Percentiles rank a stretch among this genome's conserved stretches.
Evolutionary conservation across 2,797 vertebrate species (phyloP).

Genomic region (Sciurus carolinensis): DNA sequence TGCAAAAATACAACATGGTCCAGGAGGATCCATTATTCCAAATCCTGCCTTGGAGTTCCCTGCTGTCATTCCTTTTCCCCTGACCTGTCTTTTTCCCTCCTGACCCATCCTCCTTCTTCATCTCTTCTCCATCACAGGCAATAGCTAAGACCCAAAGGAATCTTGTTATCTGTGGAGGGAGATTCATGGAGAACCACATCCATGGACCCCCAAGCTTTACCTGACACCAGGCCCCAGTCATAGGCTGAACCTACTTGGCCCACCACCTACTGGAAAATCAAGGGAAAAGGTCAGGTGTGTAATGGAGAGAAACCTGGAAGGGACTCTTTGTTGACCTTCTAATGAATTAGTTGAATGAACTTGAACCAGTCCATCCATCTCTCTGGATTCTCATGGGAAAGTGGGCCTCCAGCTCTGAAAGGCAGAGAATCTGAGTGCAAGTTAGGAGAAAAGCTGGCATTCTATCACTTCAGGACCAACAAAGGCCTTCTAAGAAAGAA

Average conservation of each 20-base stretch:
- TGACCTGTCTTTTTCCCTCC: not conserved
- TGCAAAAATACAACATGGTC: conserved; percentile 58
- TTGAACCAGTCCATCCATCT: not conserved
- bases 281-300: not conserved
- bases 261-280: not conserved
- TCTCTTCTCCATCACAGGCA: not conserved
- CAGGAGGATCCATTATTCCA: not conserved
- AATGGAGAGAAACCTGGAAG: not conserved
- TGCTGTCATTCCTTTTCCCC: not conserved
- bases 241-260: not conserved
- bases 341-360: not conserved
- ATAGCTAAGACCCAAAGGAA: not conserved
- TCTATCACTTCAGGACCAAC: too few species aligned
- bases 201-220: not conserved
- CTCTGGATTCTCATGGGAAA: not conserved
- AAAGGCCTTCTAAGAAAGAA: not conserved
- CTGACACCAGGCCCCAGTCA: not conserved
- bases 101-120: not conserved
- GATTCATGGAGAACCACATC: not conserved
- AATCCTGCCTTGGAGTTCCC: not conserved
- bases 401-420: not conserved
- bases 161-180: not conserved
- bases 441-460: not conserved
- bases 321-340: not conserved
- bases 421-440: not conserved